These are phyloP conservation scores for Subacronicta megacephala DNA, from an alignment of 2,888 invertebrate genomes.

Conservation along the genomic window DNA sequence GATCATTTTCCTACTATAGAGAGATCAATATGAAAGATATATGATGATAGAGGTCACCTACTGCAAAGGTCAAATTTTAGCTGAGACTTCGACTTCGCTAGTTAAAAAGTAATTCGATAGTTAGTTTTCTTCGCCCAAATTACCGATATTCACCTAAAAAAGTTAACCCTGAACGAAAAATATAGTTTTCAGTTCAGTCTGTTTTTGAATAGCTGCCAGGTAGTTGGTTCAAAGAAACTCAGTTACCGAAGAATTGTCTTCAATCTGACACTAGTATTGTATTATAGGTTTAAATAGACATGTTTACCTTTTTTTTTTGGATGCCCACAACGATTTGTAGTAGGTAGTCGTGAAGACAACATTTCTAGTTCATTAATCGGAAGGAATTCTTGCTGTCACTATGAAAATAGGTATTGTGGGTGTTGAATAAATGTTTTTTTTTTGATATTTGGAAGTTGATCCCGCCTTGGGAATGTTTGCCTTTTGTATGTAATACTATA, in stretches of 20 bases:
- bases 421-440: too few relatives aligned
- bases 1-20: too few relatives aligned
- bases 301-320: neutral
- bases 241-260: constrained; percentile 21
- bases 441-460: too few relatives aligned
- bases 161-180: constrained; percentile 33
- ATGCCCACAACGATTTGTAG: too few relatives aligned
- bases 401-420: too few relatives aligned
- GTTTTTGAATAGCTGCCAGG: constrained; percentile 44
- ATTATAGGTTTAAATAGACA: constrained; percentile 6
- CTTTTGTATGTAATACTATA: too few relatives aligned
- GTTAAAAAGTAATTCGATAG: neutral
- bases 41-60: too few relatives aligned
- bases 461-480: too few relatives aligned
- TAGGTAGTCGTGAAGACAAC: too few relatives aligned
- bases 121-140: constrained; percentile 20
- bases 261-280: constrained; percentile 22
- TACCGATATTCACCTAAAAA: constrained; percentile 32
- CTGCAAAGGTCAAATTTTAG: neutral
- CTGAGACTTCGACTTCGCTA: neutral
- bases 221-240: constrained; percentile 36
- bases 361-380: too few relatives aligned
- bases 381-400: too few relatives aligned
- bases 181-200: constrained; percentile 10
- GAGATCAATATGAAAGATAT: too few relatives aligned